A percentile compares a stretch with the other conserved stretches of the same genome.
Conservation (phyloP, 2,797 vertebrate genomes). For the Xyrichtys novacula region DNA sequence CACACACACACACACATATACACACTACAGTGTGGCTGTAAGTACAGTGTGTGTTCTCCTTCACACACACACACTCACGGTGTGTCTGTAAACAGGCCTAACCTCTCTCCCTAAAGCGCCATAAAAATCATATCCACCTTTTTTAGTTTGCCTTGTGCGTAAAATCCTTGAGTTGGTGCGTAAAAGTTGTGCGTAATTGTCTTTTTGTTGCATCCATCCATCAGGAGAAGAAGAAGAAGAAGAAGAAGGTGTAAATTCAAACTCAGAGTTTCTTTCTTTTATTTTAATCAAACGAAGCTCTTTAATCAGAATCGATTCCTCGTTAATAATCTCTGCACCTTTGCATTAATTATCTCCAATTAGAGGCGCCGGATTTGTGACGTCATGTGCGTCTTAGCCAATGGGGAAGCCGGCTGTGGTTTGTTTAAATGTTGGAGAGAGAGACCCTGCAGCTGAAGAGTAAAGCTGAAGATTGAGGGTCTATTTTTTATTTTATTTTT, state of each 20-base stretch:
- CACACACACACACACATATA: no score
- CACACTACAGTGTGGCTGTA: no score
- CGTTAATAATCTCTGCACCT: constrained; percentile 39
- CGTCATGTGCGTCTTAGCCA: constrained; percentile 65
- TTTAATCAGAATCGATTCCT: constrained; percentile 29
- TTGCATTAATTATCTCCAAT: constrained; percentile 52
- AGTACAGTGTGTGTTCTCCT: no score
- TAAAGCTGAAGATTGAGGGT: no score
- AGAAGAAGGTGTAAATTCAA: constrained; percentile 7
- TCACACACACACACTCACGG: no score
- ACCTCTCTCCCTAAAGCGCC: background rate
- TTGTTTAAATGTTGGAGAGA: constrained; percentile 44
- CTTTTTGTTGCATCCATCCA: constrained; percentile 4
- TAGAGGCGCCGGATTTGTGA: constrained; percentile 52
- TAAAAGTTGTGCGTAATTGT: constrained; percentile 31
- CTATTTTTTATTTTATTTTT: background rate
- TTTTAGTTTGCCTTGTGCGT: background rate
- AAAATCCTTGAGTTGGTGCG: constrained; percentile 6
- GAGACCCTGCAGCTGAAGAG: background rate
- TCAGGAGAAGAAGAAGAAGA: background rate
- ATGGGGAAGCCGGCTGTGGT: constrained; percentile 50
- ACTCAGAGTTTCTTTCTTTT: background rate
- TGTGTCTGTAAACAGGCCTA: constrained; percentile 8
- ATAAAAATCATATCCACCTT: background rate
- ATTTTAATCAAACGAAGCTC: constrained; percentile 18